phyloP scores from a whole-genome alignment of 2,888 invertebrate species.

The Watsonalla cultraria region DNA sequence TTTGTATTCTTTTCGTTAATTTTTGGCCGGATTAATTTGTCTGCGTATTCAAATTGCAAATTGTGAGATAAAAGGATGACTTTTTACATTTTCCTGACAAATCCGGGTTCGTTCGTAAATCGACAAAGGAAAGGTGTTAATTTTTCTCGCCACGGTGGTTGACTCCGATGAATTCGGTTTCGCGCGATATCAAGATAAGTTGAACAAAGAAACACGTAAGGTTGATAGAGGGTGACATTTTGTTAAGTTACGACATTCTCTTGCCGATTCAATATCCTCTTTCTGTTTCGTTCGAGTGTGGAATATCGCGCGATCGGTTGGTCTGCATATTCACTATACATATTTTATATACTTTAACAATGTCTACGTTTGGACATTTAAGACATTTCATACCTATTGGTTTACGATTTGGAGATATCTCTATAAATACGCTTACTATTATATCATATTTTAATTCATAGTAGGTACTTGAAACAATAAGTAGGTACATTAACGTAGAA shows the following conservation, averaged over 20 bases:
- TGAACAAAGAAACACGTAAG: conserved; percentile 37
- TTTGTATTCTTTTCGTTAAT: conserved; percentile 63
- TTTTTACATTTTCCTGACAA: conserved; percentile 42
- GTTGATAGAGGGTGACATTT: conserved; percentile 56
- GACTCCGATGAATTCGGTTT: background rate
- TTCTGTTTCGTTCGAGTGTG: conserved; percentile 55
- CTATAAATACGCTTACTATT: too few species aligned
- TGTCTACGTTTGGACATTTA: too few species aligned
- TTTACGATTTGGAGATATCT: too few species aligned
- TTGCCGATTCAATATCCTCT: conserved; percentile 65
- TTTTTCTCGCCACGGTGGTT: background rate
- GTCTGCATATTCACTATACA: conserved; percentile 24
- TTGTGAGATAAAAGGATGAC: conserved; percentile 66
- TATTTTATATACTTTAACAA: too few species aligned
- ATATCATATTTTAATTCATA: too few species aligned
- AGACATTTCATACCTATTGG: too few species aligned
- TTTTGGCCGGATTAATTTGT: conserved; percentile 73
- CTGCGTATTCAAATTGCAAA: conserved; percentile 75
- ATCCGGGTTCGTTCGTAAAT: conserved; percentile 10
- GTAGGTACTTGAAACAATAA: too few species aligned
- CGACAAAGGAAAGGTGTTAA: conserved; percentile 10
- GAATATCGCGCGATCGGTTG: conserved; percentile 36
- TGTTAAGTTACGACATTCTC: conserved; percentile 51
- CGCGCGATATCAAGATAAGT: conserved; percentile 2
- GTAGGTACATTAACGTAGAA: too few species aligned